A percentile compares a stretch with the other conserved stretches of the same genome.
phyloP scores from a whole-genome alignment of 2,113 vertebrate genomes.

The Camelus bactrianus region DNA sequence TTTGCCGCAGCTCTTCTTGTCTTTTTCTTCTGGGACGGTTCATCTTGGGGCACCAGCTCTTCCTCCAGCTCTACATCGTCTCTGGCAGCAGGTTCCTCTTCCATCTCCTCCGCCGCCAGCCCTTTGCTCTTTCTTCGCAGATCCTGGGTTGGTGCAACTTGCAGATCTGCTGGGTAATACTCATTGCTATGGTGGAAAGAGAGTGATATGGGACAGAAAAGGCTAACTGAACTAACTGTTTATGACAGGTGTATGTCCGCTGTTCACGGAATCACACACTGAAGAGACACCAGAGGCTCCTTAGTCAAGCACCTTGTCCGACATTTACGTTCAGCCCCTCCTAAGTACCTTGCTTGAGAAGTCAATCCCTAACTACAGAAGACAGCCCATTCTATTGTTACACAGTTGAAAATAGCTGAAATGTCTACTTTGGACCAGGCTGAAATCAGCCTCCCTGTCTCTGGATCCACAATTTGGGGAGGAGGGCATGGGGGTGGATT shows the following conservation, averaged over 20 bases:
- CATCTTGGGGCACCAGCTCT: constrained; percentile 69
- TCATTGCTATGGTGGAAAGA: constrained; percentile 90
- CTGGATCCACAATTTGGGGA: not conserved
- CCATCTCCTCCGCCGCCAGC: constrained; percentile 66
- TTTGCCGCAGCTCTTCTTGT: constrained; percentile 94
- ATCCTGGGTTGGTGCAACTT: constrained; percentile 95
- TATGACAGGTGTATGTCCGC: accelerated
- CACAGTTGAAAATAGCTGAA: not conserved
- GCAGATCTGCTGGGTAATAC: constrained; percentile 94
- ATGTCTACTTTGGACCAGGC: not conserved
- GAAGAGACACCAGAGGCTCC: not conserved
- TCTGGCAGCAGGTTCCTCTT: constrained; percentile 75
- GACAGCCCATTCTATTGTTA: not conserved
- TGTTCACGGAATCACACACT: not conserved
- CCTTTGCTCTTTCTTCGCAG: constrained; percentile 87
- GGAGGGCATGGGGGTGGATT: not conserved
- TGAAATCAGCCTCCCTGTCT: not conserved
- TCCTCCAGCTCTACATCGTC: constrained; percentile 80
- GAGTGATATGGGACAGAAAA: not conserved
- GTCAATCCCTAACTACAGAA: not conserved
- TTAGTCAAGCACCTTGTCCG: not conserved
- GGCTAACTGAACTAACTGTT: not conserved
- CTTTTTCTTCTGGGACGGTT: constrained; percentile 84
- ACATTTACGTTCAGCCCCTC: not conserved
- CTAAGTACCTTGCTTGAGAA: not conserved